phyloP scores from a whole-genome alignment of 2,113 vertebrate species.

The Bujurquina vittata region DNA sequence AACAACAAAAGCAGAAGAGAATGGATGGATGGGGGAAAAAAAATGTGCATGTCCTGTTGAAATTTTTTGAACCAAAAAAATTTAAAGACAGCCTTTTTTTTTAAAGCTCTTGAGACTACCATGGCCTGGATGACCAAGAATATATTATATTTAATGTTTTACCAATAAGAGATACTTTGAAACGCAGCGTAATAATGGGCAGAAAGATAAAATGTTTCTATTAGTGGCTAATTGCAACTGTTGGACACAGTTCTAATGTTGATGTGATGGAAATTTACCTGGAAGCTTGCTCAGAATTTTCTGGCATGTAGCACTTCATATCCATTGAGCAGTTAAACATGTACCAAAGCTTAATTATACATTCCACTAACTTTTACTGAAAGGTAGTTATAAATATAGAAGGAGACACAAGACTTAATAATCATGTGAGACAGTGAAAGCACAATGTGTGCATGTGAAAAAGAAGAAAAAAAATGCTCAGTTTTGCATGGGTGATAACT shows the following conservation, averaged over 20 bases:
- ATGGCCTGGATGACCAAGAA: too few species aligned
- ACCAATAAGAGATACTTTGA: slow-evolving; percentile 1
- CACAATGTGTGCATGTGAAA: not conserved
- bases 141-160: not conserved
- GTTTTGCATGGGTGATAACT: not conserved
- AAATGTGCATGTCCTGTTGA: too few species aligned
- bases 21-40: too few species aligned
- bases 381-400: not conserved
- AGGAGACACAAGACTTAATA: not conserved
- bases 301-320: not conserved
- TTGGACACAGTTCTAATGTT: not conserved
- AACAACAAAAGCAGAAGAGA: not conserved
- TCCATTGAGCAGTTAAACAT: not conserved
- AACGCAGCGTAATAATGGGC: not conserved
- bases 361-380: not conserved
- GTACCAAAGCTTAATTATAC: not conserved
- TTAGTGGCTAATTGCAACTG: not conserved
- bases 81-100: too few species aligned
- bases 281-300: not conserved
- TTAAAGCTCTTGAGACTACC: too few species aligned
- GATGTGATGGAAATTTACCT: not conserved
- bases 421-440: not conserved
- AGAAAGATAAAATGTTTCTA: not conserved
- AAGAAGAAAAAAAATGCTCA: not conserved
- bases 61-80: too few species aligned